A percentile compares a stretch with the other conserved stretches of the same genome.
phyloP scores from a whole-genome alignment of 2,113 vertebrate genomes.

The Cettia cetti region DNA sequence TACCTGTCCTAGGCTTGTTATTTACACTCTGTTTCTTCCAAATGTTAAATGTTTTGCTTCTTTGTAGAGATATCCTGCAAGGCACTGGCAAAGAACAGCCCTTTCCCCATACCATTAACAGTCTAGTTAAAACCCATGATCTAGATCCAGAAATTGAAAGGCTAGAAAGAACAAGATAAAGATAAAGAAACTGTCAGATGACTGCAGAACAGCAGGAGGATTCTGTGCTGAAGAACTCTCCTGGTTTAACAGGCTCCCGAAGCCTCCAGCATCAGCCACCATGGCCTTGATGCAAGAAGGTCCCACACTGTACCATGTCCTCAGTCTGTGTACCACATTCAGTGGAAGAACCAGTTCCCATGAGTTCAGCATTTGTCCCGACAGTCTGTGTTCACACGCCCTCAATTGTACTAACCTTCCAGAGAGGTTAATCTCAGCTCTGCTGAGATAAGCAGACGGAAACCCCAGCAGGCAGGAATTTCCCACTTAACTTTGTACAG shows the following conservation, averaged over 20 bases:
- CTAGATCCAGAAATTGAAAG: background rate
- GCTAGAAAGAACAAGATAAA: background rate
- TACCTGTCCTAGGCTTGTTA: background rate
- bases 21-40: background rate
- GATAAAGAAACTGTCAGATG: background rate
- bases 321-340: background rate
- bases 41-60: background rate
- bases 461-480: constrained; percentile 7
- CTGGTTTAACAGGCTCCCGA: background rate
- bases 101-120: background rate
- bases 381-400: background rate
- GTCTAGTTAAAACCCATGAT: background rate
- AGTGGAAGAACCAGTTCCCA: background rate
- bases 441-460: background rate
- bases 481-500: background rate
- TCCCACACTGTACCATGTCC: background rate
- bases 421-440: background rate
- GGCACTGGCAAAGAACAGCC: background rate
- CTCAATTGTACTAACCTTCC: background rate
- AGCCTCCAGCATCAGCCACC: background rate
- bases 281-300: background rate
- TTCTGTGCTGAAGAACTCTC: background rate
- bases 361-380: background rate
- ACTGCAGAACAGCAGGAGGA: background rate
- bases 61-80: background rate